Base-by-base conservation (phyloP, 2,797 vertebrate species). In the Phalanger gymnotis region DNA sequence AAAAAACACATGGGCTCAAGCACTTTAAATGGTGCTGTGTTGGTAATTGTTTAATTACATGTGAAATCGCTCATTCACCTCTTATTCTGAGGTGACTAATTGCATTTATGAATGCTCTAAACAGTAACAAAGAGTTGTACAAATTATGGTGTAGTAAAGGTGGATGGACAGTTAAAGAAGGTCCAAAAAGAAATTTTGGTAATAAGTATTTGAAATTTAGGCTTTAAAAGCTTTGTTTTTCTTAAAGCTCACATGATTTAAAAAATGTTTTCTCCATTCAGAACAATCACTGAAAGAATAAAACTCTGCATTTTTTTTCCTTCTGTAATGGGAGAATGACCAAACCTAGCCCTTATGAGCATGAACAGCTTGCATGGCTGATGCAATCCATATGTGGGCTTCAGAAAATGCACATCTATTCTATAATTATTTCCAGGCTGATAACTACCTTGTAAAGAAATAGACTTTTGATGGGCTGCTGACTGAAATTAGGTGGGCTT, bases 1-100 rank as follows among this genome's bases (percentile, higher is more conserved):
- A 96, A 94, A 94, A 96, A 96, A 92, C 73, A 96, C 90, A 40
- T n/a, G 93, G 31, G 0, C 54, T 96, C 40, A 91, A 96, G 40
- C 57, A 66, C 53, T 56, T 90, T 57, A 93, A 95, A 96, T 81
- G 54, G 90, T 96, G 92, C 53, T 51, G 95, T 93, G 81, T 93
- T 40, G 55, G 56, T 95, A 96, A 97, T 93, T 97, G 92, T 92
- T 94, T 98, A 98, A 97, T 98, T 96, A 52, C 47, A 97, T 96
- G 93, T 96, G 55, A 96, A 97, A 96, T 90, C 96, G 93, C 5
- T 52, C 89, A 96, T 73, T 95, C 94, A 96, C 94, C 93, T 96
- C 58, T 94, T 96, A 96, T 90, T 93, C 56, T 96, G 87, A 96
- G 97, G 30, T 95, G 92, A 95, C 56, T 93, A 95, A 97, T 93